Evolutionary conservation across 2,888 invertebrate species (phyloP).

Genomic region (Adelphocoris suturalis): DNA sequence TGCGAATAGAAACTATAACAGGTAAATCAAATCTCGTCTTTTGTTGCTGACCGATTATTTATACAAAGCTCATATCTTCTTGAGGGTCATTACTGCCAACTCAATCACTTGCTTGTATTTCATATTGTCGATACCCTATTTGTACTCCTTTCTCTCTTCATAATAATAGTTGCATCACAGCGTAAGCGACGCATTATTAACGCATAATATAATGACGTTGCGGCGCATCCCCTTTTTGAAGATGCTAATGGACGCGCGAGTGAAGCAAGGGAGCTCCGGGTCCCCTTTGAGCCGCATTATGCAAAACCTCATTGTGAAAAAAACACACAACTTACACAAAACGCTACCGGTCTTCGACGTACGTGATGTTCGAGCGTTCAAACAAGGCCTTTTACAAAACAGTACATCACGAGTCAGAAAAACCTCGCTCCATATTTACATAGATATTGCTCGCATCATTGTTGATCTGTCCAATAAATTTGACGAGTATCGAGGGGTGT

Average conservation of each 20-base stretch:
- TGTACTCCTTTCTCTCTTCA: neutral
- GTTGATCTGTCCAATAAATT: slow-evolving; percentile 72
- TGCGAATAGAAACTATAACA: too few species aligned
- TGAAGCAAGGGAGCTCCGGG: slow-evolving; percentile 26
- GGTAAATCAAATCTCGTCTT: too few species aligned
- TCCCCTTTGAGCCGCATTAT: slow-evolving; percentile 55
- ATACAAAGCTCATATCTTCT: neutral
- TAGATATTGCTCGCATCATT: slow-evolving; percentile 69
- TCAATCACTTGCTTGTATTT: neutral
- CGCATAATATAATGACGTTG: slow-evolving; percentile 56
- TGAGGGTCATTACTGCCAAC: neutral
- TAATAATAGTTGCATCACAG: slow-evolving; percentile 40
- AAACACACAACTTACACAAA: slow-evolving; percentile 56
- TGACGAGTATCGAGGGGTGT: slow-evolving; percentile 72
- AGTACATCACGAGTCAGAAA: slow-evolving; percentile 64
- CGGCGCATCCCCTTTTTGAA: slow-evolving; percentile 18
- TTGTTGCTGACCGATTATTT: neutral
- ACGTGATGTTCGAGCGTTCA: slow-evolving; percentile 45
- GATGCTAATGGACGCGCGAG: slow-evolving; percentile 60
- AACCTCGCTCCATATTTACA: slow-evolving; percentile 56
- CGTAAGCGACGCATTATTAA: slow-evolving; percentile 52
- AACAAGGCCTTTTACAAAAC: slow-evolving; percentile 71
- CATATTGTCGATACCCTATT: slow-evolving; percentile 33
- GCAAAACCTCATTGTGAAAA: slow-evolving; percentile 54
- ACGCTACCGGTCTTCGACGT: slow-evolving; percentile 26